A percentile compares a stretch with the other conserved stretches of the same genome.
Evolutionary conservation across 64 coral and sea anemone genomes (phyloP).

Genomic region (Dendrophyllia cribrosa): DNA sequence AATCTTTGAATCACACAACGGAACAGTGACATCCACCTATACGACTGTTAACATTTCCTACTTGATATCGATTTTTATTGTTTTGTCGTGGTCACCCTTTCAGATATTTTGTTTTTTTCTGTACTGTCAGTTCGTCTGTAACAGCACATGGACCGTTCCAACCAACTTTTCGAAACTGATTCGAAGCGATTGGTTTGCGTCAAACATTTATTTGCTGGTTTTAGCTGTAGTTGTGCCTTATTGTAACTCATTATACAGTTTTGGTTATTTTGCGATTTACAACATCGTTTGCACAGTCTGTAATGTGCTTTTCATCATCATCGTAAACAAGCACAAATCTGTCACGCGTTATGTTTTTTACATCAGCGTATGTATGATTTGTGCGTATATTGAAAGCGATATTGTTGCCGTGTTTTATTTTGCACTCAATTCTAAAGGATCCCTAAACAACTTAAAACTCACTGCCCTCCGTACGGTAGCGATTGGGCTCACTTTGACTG

Average conservation of each 20-base stretch:
- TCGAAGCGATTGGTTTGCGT: too few species aligned
- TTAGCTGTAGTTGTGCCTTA: too few species aligned
- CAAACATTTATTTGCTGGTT: too few species aligned
- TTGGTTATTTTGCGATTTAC: background rate
- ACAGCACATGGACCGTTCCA: too few species aligned
- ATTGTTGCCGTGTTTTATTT: constrained; percentile 46
- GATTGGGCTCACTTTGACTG: constrained; percentile 22
- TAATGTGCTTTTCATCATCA: constrained; percentile 20
- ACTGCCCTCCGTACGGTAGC: constrained; percentile 39
- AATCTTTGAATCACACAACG: too few species aligned
- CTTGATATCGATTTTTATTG: too few species aligned
- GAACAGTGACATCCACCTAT: background rate
- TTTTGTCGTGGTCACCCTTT: too few species aligned
- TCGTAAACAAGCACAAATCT: background rate
- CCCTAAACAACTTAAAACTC: constrained; percentile 43
- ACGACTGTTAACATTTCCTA: too few species aligned
- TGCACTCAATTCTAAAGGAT: constrained; percentile 16
- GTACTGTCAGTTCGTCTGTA: too few species aligned
- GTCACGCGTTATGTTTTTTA: constrained; percentile 52
- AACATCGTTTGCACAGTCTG: background rate
- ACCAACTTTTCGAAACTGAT: too few species aligned
- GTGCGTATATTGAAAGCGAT: constrained; percentile 39
- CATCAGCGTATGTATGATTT: constrained; percentile 49
- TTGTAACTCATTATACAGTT: too few species aligned
- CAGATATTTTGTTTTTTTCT: too few species aligned